Base-by-base conservation (phyloP, 2,888 invertebrate genomes). In the Dryococelus australis region DNA sequence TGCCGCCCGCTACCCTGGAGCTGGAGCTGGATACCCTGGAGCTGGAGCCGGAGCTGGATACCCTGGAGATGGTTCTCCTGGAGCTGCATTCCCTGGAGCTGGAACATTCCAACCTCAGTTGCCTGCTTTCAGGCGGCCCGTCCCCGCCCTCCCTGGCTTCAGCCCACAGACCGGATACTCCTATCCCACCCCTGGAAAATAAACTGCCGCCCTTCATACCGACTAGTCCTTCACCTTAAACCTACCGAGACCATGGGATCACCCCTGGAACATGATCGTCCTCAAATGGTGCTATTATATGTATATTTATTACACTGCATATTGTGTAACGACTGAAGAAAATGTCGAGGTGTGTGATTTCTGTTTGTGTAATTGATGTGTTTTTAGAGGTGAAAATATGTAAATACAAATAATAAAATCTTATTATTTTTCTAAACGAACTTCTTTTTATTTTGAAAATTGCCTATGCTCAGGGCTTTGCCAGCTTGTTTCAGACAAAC, bases 151-250 rank as follows among this genome's bases (percentile, higher is more conserved):
- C 0, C 87, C 87, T 1, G 81, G 81, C 35, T 87, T 81, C 87
- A 83, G 85, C 28, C 87, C 85, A 0, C 87, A 88, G n/a, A 16
- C 51, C 12, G 88, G 88, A 27, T 88, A 88, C 85, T 20, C 10
- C 20, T 88, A 88, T 65, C 87, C 86, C 10, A 84, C 16, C 16
- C 88, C 88, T 27, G 88, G 88, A 9, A 88, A 88, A 87, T 88
- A 87, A 84, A 28, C 43, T 16, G 8, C 65, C 65, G 10, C n/a
- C 24, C 20, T 16, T 65, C 65, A 65, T 0, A 8, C 65, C 0
- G 10, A 9, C 24, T 24, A 65, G n/a, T 9, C 8, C 20, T n/a
- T n/a, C n/a, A 8, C n/a, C n/a, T n/a, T 65, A 2, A 65, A 8
- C 65, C 65, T 65, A 65, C 65, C 65, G 65, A 65, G 65, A 65